Evolutionary conservation across 2,888 invertebrate species (phyloP).

Genomic region (Lasioglossum villosulum): DNA sequence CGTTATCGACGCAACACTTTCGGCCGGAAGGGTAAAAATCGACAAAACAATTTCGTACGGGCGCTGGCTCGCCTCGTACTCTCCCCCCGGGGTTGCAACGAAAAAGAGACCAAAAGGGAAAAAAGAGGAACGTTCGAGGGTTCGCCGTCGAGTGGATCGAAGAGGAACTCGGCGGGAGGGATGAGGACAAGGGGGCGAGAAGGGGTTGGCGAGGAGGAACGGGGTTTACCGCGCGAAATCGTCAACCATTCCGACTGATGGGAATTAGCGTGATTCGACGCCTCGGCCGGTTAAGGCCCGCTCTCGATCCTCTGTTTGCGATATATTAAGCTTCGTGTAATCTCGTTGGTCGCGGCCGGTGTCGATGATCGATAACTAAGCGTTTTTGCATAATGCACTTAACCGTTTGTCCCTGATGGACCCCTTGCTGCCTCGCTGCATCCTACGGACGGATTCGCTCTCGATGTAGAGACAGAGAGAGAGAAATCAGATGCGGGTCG

Average conservation of each 20-base stretch:
- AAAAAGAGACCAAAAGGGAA: constrained; percentile 12
- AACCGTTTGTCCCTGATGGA: constrained; percentile 48
- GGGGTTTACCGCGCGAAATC: constrained; percentile 34
- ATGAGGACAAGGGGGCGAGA: neutral
- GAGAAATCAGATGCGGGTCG: constrained; percentile 6
- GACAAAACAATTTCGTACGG: constrained; percentile 75
- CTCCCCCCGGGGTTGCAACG: constrained; percentile 19
- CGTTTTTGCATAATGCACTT: constrained; percentile 56
- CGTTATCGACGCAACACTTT: constrained; percentile 73
- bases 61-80: constrained; percentile 55
- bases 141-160: constrained; percentile 20
- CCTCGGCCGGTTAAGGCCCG: constrained; percentile 34
- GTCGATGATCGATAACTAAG: constrained; percentile 51
- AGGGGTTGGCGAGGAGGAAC: neutral
- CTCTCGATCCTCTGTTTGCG: constrained; percentile 37
- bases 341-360: constrained; percentile 43
- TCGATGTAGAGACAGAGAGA: neutral
- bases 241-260: constrained; percentile 34
- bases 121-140: constrained; percentile 19
- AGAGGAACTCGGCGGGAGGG: constrained; percentile 13
- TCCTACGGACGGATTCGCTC: neutral
- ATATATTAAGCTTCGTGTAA: constrained; percentile 57
- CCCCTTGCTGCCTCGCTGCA: neutral
- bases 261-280: constrained; percentile 40
- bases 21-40: constrained; percentile 68